These are phyloP conservation scores for Luperina nickerlii DNA, from an alignment of 2,888 invertebrate species.

Conservation along the genomic window DNA sequence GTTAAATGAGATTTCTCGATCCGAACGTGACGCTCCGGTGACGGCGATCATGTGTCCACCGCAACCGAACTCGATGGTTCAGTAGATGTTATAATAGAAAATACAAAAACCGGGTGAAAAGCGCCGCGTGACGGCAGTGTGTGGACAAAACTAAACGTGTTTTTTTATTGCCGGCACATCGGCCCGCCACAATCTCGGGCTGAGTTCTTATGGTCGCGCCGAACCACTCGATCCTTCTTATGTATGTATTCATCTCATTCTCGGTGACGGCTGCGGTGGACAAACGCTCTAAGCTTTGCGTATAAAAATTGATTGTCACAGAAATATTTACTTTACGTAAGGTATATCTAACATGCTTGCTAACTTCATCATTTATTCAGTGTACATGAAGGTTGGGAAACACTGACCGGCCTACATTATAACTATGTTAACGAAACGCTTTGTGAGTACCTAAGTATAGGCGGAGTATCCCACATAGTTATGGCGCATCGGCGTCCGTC, in stretches of 20 bases:
- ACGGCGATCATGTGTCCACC: background rate
- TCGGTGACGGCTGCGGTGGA: background rate
- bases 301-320: conserved; percentile 15
- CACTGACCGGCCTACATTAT: background rate
- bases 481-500: background rate
- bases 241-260: background rate
- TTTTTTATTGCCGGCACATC: background rate
- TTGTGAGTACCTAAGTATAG: background rate
- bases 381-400: background rate
- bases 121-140: background rate
- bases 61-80: background rate
- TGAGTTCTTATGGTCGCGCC: background rate
- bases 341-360: background rate
- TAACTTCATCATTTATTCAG: background rate
- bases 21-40: background rate
- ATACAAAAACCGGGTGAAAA: background rate
- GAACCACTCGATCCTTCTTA: background rate
- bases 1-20: background rate
- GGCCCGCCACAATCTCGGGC: background rate
- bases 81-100: background rate
- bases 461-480: background rate
- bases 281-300: background rate
- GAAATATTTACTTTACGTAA: background rate
- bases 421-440: background rate
- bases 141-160: background rate